phyloP scores from a whole-genome alignment of 2,797 vertebrate species.

The Otolemur crassicaudatus region DNA sequence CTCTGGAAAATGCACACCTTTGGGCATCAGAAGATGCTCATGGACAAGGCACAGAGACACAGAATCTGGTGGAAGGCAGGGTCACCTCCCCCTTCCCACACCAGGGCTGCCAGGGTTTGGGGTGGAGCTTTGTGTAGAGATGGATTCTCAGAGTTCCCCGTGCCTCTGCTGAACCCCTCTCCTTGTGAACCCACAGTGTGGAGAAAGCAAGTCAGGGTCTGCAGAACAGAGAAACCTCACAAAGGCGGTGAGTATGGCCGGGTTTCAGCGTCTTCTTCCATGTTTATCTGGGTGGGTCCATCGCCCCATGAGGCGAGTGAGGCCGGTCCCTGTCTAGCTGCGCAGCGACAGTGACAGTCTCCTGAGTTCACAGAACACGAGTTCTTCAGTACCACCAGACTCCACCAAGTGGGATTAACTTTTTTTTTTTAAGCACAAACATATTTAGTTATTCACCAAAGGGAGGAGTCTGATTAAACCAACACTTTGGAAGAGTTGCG shows the following conservation, averaged over 20 bases:
- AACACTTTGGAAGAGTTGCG: too few relatives aligned
- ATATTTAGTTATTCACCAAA: too few relatives aligned
- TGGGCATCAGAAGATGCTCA: background rate
- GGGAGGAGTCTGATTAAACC: too few relatives aligned
- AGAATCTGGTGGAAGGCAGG: too few relatives aligned
- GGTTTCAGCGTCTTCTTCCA: background rate
- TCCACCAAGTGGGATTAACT: background rate
- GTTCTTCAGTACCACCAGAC: background rate
- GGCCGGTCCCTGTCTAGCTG: background rate
- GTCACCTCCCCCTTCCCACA: too few relatives aligned
- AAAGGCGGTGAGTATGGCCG: too few relatives aligned
- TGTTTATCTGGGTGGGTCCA: accelerated
- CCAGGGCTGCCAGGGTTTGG: accelerated
- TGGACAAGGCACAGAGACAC: accelerated
- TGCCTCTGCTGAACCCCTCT: background rate
- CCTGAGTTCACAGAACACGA: background rate
- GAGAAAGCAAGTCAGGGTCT: background rate
- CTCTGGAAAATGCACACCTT: background rate
- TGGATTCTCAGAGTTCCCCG: background rate
- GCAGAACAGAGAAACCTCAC: background rate
- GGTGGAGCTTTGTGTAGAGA: too few relatives aligned
- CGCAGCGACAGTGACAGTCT: too few relatives aligned
- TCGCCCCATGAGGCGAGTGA: too few relatives aligned
- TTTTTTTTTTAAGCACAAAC: background rate
- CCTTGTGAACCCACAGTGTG: background rate